Conservation (phyloP, 2,797 vertebrate species). For the Graptemys geographica region DNA sequence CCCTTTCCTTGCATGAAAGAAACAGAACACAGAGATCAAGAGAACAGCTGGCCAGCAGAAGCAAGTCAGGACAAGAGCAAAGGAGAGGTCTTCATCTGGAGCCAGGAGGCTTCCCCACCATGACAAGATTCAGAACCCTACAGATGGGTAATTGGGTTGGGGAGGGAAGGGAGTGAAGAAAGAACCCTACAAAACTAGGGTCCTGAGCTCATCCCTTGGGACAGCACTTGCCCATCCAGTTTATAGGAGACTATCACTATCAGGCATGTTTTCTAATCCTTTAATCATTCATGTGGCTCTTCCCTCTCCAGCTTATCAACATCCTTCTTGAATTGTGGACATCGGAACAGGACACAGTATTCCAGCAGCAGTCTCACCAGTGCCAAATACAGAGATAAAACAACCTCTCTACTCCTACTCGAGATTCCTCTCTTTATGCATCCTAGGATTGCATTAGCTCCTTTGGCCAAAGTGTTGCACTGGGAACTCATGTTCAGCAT, state of each 20-base stretch:
- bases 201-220: not conserved
- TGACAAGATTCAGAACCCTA: not conserved
- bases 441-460: not conserved
- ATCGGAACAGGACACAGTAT: not conserved
- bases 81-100: not conserved
- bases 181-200: not conserved
- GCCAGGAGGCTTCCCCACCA: not conserved
- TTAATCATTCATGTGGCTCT: not conserved
- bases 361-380: not conserved
- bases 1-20: not conserved
- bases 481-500: not conserved
- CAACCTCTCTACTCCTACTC: not conserved
- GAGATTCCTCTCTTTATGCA: not conserved
- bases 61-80: not conserved
- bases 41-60: not conserved
- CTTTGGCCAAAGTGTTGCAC: not conserved
- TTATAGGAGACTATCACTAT: not conserved
- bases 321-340: not conserved
- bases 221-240: not conserved
- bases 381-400: not conserved
- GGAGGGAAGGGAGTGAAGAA: not conserved
- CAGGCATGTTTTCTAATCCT: not conserved
- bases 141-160: not conserved
- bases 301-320: not conserved
- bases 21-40: not conserved